Conservation (phyloP, 64 coral and sea anemone genomes). For the Stichodactyla mertensii region DNA sequence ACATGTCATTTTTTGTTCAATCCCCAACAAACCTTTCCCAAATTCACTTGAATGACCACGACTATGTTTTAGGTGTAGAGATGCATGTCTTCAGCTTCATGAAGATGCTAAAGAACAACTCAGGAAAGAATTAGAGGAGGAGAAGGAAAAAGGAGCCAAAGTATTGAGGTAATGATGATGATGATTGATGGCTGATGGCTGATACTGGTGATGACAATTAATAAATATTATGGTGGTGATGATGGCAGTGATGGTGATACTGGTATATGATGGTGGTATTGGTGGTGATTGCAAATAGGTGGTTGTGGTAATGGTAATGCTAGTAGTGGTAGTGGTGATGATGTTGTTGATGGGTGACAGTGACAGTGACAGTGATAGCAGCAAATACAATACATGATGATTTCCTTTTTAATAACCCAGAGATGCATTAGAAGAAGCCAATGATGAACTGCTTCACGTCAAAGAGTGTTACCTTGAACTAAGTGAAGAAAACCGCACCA, state of each 20-base stretch:
- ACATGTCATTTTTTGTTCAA: no score
- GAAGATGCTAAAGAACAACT: conserved; percentile 53
- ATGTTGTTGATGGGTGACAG: neutral
- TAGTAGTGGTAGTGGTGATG: neutral
- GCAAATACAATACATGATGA: neutral
- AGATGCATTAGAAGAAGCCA: conserved; percentile 55
- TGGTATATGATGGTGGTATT: neutral
- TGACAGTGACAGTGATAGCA: neutral
- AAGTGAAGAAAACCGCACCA: conserved; percentile 67
- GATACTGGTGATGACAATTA: neutral
- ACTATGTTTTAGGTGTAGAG: conserved; percentile 47
- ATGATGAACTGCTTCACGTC: conserved; percentile 68
- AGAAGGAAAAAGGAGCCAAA: conserved; percentile 32
- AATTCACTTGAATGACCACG: no score
- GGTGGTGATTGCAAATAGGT: no score
- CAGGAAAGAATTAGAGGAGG: conserved; percentile 37
- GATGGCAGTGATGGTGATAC: neutral
- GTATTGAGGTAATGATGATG: conserved; percentile 38
- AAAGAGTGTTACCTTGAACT: conserved; percentile 94
- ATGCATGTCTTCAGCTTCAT: conserved; percentile 72
- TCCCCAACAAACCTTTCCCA: no score
- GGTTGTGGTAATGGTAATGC: neutral
- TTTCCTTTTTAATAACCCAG: conserved; percentile 8
- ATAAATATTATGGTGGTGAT: no score
- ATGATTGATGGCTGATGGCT: neutral